Evolutionary conservation across 2,888 invertebrate genomes (phyloP), one percentile per base, ranked within the genome.

Genomic region (Odontothrips loti): DNA sequence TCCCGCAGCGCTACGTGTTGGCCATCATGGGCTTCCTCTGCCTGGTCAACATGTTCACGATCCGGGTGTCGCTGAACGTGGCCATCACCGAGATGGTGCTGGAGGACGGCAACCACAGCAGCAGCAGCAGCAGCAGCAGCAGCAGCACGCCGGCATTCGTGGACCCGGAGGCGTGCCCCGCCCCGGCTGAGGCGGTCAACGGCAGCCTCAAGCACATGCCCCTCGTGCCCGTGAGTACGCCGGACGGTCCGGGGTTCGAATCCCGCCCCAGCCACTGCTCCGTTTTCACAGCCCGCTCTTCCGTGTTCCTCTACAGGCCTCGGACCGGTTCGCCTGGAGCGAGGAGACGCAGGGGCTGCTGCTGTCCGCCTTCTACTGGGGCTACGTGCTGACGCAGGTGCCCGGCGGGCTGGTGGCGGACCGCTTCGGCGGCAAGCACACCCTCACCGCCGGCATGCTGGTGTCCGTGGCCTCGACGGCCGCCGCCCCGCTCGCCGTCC

Each of bases 281-380:
- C 3, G 34, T 43, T 43, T 43, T 43, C 3, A 6, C n/a, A n/a
- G n/a, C n/a, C n/a, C n/a, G n/a, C n/a, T n/a, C n/a, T n/a, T n/a
- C n/a, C 63, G 1, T n/a, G n/a, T 23, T 23, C 20, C 23, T 47
- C 48, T 47, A 11, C 48, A 82, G 82, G 75, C 17, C 0, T 82
- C 79, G 51, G 83, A 83, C 17, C 82, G 83, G 23, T 88, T 87
- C 83, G 84, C 85, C 43, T 88, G 88, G 88, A 84, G 84, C 81
- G 85, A 86, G 80, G 83, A 85, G 79, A 85, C 86, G 4, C 87
- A 87, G 83, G 88, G 88, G 0, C 82, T 87, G 79, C 85, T 89
- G 11, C 85, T 88, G 27, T 86, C 87, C 10, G 86, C 88, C 0
- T 89, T 89, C 85, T 89, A 89, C 86, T 89, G 88, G 86, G 89